Percentiles rank a stretch among this genome's conserved stretches.
These are phyloP conservation scores for Lapara coniferarum DNA, from an alignment of 2,888 invertebrate species.

Conservation along the genomic window DNA sequence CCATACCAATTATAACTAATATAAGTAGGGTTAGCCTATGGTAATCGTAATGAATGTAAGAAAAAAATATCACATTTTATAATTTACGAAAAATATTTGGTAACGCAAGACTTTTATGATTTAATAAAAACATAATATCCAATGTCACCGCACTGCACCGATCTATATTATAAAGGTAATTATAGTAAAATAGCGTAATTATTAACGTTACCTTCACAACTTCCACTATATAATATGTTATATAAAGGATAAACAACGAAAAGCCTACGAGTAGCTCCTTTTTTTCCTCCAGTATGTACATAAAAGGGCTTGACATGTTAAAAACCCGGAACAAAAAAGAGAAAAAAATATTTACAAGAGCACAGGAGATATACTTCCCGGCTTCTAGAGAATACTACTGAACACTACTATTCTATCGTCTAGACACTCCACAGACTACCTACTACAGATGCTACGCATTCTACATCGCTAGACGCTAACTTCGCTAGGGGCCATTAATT, in stretches of 20 bases:
- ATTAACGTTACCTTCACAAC: slow-evolving; percentile 86
- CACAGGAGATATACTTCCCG: slow-evolving; percentile 15
- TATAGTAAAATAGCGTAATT: slow-evolving; percentile 10
- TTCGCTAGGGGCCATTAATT: too few species aligned
- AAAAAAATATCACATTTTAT: too few species aligned
- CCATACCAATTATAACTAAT: too few species aligned
- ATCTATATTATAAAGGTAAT: not conserved
- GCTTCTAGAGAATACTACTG: slow-evolving; percentile 1
- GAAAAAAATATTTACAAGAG: slow-evolving; percentile 26
- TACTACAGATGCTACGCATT: too few species aligned
- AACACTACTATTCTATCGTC: not conserved
- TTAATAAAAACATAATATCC: not conserved
- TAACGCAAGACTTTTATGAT: not conserved
- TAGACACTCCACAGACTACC: too few species aligned
- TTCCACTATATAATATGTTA: slow-evolving; percentile 88
- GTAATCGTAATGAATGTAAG: too few species aligned
- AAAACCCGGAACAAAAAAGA: slow-evolving; percentile 36
- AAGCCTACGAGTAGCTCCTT: slow-evolving; percentile 86
- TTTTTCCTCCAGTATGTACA: slow-evolving; percentile 79
- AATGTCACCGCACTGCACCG: not conserved
- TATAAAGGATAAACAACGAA: slow-evolving; percentile 83
- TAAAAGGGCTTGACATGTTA: slow-evolving; percentile 60
- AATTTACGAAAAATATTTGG: too few species aligned
- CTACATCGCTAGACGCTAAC: too few species aligned
- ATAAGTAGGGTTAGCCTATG: too few species aligned